These are phyloP conservation scores for Clunio marinus DNA, from an alignment of 2,888 invertebrate genomes.

Conservation along the genomic window DNA sequence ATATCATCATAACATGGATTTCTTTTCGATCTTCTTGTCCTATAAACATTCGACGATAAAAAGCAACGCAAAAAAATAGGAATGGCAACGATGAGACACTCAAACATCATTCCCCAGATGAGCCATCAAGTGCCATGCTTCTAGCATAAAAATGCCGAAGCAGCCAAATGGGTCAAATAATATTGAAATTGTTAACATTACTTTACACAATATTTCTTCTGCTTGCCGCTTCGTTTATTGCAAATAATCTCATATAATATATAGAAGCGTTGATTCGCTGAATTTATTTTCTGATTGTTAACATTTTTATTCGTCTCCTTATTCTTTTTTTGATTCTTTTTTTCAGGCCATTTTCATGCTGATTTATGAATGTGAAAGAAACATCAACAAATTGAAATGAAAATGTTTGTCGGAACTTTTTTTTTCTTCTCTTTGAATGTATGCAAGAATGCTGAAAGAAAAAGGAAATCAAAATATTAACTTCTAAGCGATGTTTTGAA, in stretches of 20 bases:
- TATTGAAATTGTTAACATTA: slow-evolving; percentile 16
- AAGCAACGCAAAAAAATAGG: slow-evolving; percentile 3
- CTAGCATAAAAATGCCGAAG: not conserved
- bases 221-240: slow-evolving; percentile 18
- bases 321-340: not conserved
- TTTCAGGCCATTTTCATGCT: slow-evolving; percentile 32
- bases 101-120: slow-evolving; percentile 7
- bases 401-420: not conserved
- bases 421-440: not conserved
- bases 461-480: not conserved
- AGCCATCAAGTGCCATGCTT: not conserved
- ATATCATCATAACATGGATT: slow-evolving; percentile 36
- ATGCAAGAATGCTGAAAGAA: not conserved
- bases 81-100: not conserved
- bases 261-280: slow-evolving; percentile 27
- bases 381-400: slow-evolving; percentile 16
- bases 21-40: not conserved
- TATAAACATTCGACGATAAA: not conserved
- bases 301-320: slow-evolving; percentile 26
- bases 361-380: slow-evolving; percentile 31
- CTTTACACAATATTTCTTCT: slow-evolving; percentile 7
- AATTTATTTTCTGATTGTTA: slow-evolving; percentile 36
- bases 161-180: slow-evolving; percentile 6
- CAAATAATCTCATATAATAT: slow-evolving; percentile 4
- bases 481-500: not conserved